phyloP scores from a whole-genome alignment of 2,113 vertebrate species.

The Chionomys nivalis region DNA sequence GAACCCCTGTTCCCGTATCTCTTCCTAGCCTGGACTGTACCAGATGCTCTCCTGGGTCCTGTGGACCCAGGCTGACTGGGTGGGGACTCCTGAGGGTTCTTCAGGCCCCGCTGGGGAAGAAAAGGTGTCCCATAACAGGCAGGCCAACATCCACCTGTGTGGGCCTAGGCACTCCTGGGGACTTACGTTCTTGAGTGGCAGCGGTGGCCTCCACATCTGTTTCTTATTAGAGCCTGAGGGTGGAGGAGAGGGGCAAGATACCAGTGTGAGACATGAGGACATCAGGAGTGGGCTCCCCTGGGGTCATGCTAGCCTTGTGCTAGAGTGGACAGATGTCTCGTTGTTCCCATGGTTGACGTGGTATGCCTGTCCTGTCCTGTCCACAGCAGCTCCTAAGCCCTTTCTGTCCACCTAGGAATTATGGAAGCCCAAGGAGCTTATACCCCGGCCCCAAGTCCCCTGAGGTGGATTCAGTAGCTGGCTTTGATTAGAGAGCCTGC shows the following conservation, averaged over 20 bases:
- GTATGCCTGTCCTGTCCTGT: not conserved
- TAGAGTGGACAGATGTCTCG: not conserved
- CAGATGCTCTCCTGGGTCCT: not conserved
- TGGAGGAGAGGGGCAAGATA: not conserved
- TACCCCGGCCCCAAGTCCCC: not conserved
- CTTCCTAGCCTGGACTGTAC: not conserved
- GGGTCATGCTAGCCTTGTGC: rapidly evolving
- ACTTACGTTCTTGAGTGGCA: not conserved
- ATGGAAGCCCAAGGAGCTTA: not conserved
- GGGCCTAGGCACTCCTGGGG: not conserved
- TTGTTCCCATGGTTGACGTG: rapidly evolving
- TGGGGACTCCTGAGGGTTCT: not conserved
- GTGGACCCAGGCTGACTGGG: not conserved
- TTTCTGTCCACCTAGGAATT: not conserved
- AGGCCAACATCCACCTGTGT: not conserved
- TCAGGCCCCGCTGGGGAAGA: not conserved
- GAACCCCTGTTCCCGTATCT: not conserved
- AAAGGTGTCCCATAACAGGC: not conserved
- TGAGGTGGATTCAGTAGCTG: not conserved
- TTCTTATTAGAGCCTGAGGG: not conserved
- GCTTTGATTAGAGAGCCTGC: not conserved
- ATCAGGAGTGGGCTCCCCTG: too few species aligned
- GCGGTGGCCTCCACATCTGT: not conserved
- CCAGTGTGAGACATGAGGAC: rapidly evolving
- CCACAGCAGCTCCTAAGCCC: not conserved